Evolutionary conservation across 2,888 invertebrate species (phyloP).

Genomic region (Prosopocoilus inquinatus): DNA sequence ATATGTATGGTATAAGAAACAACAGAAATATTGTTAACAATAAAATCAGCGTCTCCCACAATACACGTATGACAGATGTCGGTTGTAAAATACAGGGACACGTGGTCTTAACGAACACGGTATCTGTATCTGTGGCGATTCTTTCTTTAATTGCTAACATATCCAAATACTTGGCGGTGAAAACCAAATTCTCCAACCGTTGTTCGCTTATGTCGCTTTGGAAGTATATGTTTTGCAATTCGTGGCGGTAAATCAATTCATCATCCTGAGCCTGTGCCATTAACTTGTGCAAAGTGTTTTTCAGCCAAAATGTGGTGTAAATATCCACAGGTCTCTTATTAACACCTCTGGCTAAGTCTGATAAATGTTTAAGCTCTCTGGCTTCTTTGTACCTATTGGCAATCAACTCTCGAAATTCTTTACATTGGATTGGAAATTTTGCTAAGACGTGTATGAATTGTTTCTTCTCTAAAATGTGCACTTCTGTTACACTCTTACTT

Average conservation of each 20-base stretch:
- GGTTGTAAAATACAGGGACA: constrained; percentile 34
- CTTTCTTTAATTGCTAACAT: constrained; percentile 30
- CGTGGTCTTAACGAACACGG: constrained; percentile 28
- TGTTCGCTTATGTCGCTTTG: constrained; percentile 9
- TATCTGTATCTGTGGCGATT: constrained; percentile 30
- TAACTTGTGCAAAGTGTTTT: constrained; percentile 18
- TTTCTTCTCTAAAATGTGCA: constrained; percentile 23
- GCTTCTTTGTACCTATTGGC: constrained; percentile 12
- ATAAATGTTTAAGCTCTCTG: not conserved
- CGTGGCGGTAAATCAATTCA: constrained; percentile 15
- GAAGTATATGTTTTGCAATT: constrained; percentile 20
- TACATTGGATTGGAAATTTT: constrained; percentile 26
- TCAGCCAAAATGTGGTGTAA: constrained; percentile 17
- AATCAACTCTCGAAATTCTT: constrained; percentile 14
- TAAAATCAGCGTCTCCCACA: constrained; percentile 28
- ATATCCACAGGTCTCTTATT: constrained; percentile 11
- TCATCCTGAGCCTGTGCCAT: constrained; percentile 11
- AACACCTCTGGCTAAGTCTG: constrained; percentile 8
- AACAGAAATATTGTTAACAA: constrained; percentile 17
- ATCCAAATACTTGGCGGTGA: constrained; percentile 28
- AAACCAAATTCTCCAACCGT: constrained; percentile 18
- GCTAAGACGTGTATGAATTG: constrained; percentile 17
- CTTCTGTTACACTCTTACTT: constrained; percentile 30
- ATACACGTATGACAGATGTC: constrained; percentile 26
- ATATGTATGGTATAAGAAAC: constrained; percentile 10